These are phyloP conservation scores for Trichogramma pretiosum DNA, from an alignment of 1,140 invertebrate species.

Conservation along the genomic window DNA sequence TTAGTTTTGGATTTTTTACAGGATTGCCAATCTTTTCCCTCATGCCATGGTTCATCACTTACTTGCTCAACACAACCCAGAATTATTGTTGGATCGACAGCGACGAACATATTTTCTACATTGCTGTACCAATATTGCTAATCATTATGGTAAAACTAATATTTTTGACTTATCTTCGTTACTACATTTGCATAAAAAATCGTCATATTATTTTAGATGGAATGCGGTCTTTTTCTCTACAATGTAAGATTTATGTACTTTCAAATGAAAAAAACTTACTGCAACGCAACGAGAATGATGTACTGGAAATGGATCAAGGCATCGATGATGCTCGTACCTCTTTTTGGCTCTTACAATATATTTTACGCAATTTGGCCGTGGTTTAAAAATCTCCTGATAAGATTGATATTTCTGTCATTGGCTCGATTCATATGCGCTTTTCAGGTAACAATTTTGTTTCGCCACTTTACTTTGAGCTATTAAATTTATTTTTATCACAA, in stretches of 20 bases:
- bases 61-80: background rate
- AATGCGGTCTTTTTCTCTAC: background rate
- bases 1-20: too few species aligned
- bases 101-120: background rate
- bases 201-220: background rate
- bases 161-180: background rate
- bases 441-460: conserved; percentile 1
- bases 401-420: background rate
- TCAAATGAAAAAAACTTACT: background rate
- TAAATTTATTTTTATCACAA: too few species aligned
- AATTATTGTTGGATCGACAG: conserved; percentile 7
- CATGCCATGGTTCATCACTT: conserved; percentile 1
- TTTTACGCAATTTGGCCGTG: conserved; percentile 4
- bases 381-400: background rate
- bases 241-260: conserved; percentile 4
- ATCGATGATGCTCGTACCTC: conserved; percentile 4
- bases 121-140: background rate
- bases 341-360: conserved; percentile 3
- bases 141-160: conserved; percentile 1
- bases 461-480: too few species aligned
- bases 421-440: background rate
- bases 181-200: background rate
- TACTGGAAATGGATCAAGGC: conserved; percentile 6
- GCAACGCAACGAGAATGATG: background rate
- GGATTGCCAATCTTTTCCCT: background rate